A percentile compares a stretch with the other conserved stretches of the same genome.
These are phyloP conservation scores for Acanthurus lineatus DNA, from an alignment of 2,797 vertebrate species.

Conservation along the genomic window DNA sequence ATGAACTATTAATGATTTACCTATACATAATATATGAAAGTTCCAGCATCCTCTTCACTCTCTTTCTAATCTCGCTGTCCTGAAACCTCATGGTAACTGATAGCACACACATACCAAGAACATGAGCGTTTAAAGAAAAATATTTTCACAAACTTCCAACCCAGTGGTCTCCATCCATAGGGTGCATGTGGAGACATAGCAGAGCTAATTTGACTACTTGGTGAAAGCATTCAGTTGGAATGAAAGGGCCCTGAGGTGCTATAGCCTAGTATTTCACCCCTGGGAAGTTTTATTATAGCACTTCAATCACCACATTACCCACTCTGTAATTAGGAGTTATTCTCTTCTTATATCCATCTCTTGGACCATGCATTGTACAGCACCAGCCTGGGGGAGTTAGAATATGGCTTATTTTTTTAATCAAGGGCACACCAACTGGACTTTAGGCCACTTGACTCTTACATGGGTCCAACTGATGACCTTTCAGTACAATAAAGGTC, in stretches of 20 bases:
- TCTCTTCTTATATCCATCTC: constrained; percentile 27
- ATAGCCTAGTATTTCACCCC: constrained; percentile 42
- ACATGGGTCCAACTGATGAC: constrained; percentile 10
- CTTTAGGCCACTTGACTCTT: constrained; percentile 12
- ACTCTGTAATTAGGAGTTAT: constrained; percentile 52
- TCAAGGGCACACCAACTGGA: constrained; percentile 1
- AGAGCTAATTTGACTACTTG: constrained; percentile 37
- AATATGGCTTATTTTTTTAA: neutral
- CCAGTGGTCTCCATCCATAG: constrained; percentile 8
- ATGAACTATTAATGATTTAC: constrained; percentile 66
- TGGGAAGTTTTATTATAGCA: constrained; percentile 51
- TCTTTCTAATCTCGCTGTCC: constrained; percentile 30
- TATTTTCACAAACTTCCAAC: constrained; percentile 14
- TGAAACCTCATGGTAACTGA: constrained; percentile 63
- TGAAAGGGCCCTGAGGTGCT: constrained; percentile 32
- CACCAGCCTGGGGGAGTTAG: neutral
- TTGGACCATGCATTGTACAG: neutral
- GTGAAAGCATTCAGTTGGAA: constrained; percentile 23
- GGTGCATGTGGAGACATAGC: constrained; percentile 14
- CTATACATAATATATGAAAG: constrained; percentile 77
- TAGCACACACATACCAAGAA: constrained; percentile 42
- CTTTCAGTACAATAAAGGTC: constrained; percentile 4
- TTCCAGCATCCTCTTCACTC: constrained; percentile 46
- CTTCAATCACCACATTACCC: constrained; percentile 57
- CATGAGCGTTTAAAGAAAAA: constrained; percentile 26